Base-by-base conservation (phyloP, 2,888 invertebrate species). In the Lasioglossum morio region DNA sequence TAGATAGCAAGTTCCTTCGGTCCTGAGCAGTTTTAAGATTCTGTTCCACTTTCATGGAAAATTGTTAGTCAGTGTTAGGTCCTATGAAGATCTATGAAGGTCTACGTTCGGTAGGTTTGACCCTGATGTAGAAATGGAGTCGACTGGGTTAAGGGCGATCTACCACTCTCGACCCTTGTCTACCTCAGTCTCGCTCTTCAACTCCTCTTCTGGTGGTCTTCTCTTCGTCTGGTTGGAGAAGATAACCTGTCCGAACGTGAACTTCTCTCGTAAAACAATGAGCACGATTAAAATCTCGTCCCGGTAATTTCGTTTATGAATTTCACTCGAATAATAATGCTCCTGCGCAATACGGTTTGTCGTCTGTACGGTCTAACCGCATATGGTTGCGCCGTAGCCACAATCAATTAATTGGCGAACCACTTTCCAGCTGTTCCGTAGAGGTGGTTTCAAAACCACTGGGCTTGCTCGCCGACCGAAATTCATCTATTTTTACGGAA, bases 321-420 rank as follows among this genome's bases (percentile, higher is more conserved):
- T 30, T 16, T 63, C 63, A 16, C 7, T 16, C 16, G 63, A 63
- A 12, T 63, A 30, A 63, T 63, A 63, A 63, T 63, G 16, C 63
- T 63, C 7, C 5, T 63, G 30, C 30, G 16, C 30, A 30, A 16
- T 7, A 63, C 30, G 30, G 30, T 30, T 30, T 16, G 2, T 16
- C 63, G 63, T 16, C 30, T 63, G 1, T 16, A 30, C 5, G 16
- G 30, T 30, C 30, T 30, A 63, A 63, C 63, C 63, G 63, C 63
- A 16, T 30, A 30, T 63, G 63, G 63, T 63, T 16, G 63, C 63
- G 30, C 63, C n/a, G 30, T 16, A 16, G 30, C 63, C 63, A 63
- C 63, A 63, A 63, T 63, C 63, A 63, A 63, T 63, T 63, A 63
- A 63, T 63, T 16, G 63, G 7, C 30, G 63, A 63, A 63, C 30